Evolutionary conservation across 2,888 invertebrate genomes (phyloP).

Genomic region (Caenorhabditis sp.): DNA sequence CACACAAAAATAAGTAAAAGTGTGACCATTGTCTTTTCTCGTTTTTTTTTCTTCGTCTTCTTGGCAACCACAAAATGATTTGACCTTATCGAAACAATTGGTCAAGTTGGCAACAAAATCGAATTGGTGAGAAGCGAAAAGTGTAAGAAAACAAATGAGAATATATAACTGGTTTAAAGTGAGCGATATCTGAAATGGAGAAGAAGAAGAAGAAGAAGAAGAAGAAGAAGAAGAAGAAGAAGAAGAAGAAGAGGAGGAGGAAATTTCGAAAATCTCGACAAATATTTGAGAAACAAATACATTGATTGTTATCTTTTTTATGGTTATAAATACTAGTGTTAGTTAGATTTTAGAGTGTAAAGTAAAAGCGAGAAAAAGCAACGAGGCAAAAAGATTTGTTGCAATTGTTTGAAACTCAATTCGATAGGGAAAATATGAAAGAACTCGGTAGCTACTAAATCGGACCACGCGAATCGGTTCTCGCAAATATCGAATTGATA

Average conservation of each 20-base stretch:
- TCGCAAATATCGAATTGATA: too few species aligned
- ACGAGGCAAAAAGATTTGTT: too few species aligned
- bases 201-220: neutral
- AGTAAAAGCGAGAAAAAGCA: neutral
- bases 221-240: slow-evolving; percentile 7
- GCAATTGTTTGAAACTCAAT: too few species aligned
- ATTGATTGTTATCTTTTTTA: neutral
- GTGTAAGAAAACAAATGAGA: neutral
- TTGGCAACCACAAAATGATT: neutral
- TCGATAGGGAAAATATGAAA: too few species aligned
- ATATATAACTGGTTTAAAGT: neutral
- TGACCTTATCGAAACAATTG: neutral
- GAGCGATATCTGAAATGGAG: neutral
- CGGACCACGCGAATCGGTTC: too few species aligned
- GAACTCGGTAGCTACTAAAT: too few species aligned
- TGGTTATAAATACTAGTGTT: slow-evolving; percentile 5
- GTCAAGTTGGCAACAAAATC: neutral
- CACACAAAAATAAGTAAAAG: neutral
- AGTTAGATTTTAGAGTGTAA: slow-evolving; percentile 10
- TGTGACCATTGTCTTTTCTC: neutral
- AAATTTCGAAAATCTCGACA: slow-evolving; percentile 2
- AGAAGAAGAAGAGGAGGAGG: neutral
- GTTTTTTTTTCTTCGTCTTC: neutral
- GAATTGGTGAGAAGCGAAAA: neutral
- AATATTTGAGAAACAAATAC: slow-evolving; percentile 2